phyloP scores from a whole-genome alignment of 2,797 vertebrate species.

The Fratercula arctica region DNA sequence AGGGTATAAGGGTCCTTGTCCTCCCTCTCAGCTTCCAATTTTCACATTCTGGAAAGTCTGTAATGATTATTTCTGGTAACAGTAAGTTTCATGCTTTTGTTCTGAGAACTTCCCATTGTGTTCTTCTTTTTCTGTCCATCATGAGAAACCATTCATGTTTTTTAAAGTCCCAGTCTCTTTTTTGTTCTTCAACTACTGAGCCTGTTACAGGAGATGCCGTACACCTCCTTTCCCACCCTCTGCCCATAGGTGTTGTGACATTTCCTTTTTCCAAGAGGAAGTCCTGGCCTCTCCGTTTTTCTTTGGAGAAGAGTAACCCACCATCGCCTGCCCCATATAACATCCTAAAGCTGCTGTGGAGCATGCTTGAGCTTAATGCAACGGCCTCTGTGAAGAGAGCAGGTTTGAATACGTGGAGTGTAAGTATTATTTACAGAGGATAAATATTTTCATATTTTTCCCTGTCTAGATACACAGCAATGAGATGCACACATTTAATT shows the following conservation, averaged over 20 bases:
- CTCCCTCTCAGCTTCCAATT: not conserved
- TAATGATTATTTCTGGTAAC: not conserved
- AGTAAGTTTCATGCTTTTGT: not conserved
- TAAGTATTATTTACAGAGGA: not conserved
- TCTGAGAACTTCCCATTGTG: not conserved
- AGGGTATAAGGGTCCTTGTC: not conserved
- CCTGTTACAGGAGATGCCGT: not conserved
- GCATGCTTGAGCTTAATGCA: not conserved
- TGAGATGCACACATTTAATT: not conserved
- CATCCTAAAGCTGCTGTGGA: not conserved
- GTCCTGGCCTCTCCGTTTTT: not conserved
- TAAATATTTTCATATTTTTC: not conserved
- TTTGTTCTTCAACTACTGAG: not conserved
- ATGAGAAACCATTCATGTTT: not conserved
- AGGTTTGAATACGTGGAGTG: accelerated
- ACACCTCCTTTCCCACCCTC: not conserved
- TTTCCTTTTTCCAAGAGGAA: not conserved
- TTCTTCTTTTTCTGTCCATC: not conserved
- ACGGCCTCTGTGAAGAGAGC: not conserved
- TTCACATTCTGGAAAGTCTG: not conserved
- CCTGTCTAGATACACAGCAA: not conserved
- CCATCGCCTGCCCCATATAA: too few species aligned
- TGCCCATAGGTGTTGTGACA: not conserved
- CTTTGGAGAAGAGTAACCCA: not conserved
- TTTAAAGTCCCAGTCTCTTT: not conserved